These are phyloP conservation scores for Stichodactyla helianthus DNA, from an alignment of 64 coral and sea anemone species.

Conservation along the genomic window DNA sequence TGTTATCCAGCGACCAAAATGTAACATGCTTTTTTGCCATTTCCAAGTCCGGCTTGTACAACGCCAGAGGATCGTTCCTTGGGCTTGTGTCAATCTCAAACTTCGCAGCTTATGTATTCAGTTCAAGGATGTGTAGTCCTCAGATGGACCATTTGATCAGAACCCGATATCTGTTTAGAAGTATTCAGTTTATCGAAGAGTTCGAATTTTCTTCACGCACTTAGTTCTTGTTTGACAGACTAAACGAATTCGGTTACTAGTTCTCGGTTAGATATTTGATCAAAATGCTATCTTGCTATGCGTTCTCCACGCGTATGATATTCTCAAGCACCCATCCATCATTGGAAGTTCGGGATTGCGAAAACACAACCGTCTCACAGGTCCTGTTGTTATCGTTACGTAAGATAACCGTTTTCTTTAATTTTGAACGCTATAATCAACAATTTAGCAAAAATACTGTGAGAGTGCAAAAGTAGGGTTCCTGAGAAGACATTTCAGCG, in stretches of 20 bases:
- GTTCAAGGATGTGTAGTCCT: no score
- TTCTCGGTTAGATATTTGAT: not conserved
- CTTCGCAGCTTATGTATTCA: no score
- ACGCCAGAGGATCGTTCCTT: no score
- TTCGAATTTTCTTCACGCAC: not conserved
- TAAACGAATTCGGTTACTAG: not conserved
- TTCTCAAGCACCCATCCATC: not conserved
- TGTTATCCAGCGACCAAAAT: slow-evolving; percentile 1
- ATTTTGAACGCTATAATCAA: not conserved
- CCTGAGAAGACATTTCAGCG: no score
- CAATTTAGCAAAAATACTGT: no score
- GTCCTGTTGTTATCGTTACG: not conserved
- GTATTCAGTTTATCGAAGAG: not conserved
- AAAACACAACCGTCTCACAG: not conserved
- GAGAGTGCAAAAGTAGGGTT: no score
- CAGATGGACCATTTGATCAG: not conserved
- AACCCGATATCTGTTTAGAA: not conserved
- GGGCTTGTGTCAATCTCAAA: no score
- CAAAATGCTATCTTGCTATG: not conserved
- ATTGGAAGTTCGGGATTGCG: not conserved
- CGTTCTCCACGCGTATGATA: not conserved
- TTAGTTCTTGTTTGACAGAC: not conserved
- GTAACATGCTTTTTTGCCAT: not conserved
- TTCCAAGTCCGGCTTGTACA: not conserved
- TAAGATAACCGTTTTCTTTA: not conserved